These are phyloP conservation scores for Xenopus petersii DNA, from an alignment of 2,797 vertebrate genomes.

Conservation along the genomic window DNA sequence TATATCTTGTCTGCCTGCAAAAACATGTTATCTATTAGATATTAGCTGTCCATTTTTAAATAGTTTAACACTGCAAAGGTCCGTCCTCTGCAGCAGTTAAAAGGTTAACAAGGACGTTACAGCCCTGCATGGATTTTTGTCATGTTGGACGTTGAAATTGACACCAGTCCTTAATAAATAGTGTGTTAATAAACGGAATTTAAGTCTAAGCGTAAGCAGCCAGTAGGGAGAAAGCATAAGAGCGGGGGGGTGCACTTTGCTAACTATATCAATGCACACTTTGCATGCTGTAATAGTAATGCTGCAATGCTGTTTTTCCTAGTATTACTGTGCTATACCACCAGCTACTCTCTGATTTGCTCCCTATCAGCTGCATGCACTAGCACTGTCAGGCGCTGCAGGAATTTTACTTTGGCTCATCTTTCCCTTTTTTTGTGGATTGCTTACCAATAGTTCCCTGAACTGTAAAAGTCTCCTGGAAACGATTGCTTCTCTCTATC, in stretches of 20 bases:
- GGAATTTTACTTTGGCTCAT: constrained; percentile 61
- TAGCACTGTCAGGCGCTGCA: constrained; percentile 63
- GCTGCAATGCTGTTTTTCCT: constrained; percentile 78
- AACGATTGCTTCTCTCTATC: constrained; percentile 19
- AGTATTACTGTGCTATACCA: constrained; percentile 63
- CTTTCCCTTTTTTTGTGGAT: constrained; percentile 60
- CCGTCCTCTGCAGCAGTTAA: too few species aligned
- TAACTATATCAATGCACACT: constrained; percentile 50
- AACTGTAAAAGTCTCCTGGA: constrained; percentile 24
- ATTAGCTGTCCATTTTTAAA: too few species aligned
- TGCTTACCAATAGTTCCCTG: constrained; percentile 53
- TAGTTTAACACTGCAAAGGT: background rate
- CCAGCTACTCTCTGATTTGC: constrained; percentile 65
- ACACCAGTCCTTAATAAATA: too few species aligned
- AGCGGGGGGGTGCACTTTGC: constrained; percentile 18
- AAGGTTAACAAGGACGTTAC: too few species aligned
- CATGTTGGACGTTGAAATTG: too few species aligned
- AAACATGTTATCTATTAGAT: too few species aligned
- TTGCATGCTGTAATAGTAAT: constrained; percentile 63
- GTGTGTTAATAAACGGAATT: too few species aligned
- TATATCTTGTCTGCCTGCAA: too few species aligned
- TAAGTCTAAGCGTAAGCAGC: too few species aligned
- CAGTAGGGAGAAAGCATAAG: too few species aligned
- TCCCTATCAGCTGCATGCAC: constrained; percentile 67
- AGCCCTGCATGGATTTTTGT: too few species aligned